Base-by-base conservation (phyloP, 2,113 vertebrate genomes). In the Galemys pyrenaicus region DNA sequence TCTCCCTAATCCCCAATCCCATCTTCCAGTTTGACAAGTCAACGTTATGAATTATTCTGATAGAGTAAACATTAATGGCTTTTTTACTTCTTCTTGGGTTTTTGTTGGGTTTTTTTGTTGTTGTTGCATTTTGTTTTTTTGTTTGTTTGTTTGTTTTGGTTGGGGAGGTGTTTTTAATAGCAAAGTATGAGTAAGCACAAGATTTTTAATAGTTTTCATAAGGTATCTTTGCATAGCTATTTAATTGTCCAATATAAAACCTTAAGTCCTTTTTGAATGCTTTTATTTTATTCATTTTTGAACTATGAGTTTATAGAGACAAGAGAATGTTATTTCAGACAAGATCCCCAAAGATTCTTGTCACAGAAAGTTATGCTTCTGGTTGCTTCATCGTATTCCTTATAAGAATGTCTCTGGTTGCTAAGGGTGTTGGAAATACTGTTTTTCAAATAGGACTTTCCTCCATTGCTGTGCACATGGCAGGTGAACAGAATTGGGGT, bases 231-330 rank as follows among this genome's bases (percentile, higher is more conserved):
- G 96, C 96, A 94, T 96, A 96, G 71, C 90, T 97, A 96, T 97
- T 97, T 83, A 87, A 96, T 97, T 87, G 92, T 96, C 96, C 94
- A 85, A 58, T 98, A 97, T 96, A 97, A 97, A 95, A 92, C 73
- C 86, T 87, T 92, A 94, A 83, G 93, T 94, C 97, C 81, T 90
- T 96, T 95, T 84, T 93, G 96, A 82, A 88, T 13, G 75, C 92
- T 97, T 60, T 96, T 96, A 83, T 97, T 96, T 98, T 98, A 84
- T 94, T 97, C 65, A 1, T 93, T 97, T 95, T 97, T 96, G 94
- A 97, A 98, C 97, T 89, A 95, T 39, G 94, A 91, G 88, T 79
- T 94, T 95, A 92, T 97, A 97, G 97, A 97, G 95, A 97, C 98
- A 94, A 56, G 88, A 95, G 97, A 98, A 98, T 96, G 77, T 87